Percentiles rank a stretch among this genome's conserved stretches.
Evolutionary conservation across 2,113 vertebrate genomes (phyloP).

Genomic region (Brevimyrus niger): DNA sequence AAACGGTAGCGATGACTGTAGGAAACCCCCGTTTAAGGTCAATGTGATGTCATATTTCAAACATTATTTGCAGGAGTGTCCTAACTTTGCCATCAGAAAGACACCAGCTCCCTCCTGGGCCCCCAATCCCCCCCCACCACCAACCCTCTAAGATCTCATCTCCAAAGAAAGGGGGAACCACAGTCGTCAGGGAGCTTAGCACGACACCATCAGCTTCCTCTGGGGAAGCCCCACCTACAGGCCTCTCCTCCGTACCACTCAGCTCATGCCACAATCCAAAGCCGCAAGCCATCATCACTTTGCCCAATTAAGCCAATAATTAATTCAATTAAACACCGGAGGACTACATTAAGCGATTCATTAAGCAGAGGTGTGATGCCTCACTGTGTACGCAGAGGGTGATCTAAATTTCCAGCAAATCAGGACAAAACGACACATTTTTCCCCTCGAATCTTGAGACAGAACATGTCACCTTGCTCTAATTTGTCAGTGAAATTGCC

Average conservation of each 20-base stretch:
- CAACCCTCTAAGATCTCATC: not conserved
- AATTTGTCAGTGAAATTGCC: slow-evolving; percentile 36
- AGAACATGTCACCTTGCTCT: slow-evolving; percentile 41
- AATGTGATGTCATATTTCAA: not conserved
- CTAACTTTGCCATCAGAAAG: not conserved
- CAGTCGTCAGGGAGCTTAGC: not conserved
- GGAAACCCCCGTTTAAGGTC: not conserved
- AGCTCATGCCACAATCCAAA: slow-evolving; percentile 32
- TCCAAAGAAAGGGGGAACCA: not conserved
- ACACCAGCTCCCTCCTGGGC: not conserved
- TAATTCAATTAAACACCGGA: slow-evolving; percentile 47
- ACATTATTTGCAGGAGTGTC: not conserved
- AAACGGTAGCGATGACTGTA: not conserved
- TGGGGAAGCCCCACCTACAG: slow-evolving; percentile 18
- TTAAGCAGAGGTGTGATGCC: slow-evolving; percentile 36
- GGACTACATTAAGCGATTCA: slow-evolving; percentile 43
- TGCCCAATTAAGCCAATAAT: slow-evolving; percentile 48
- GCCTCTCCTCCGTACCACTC: slow-evolving; percentile 25
- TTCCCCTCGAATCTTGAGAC: slow-evolving; percentile 25
- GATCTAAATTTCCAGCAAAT: slow-evolving; percentile 28
- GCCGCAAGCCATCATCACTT: slow-evolving; percentile 45
- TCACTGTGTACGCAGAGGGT: slow-evolving; percentile 7
- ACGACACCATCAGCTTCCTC: slow-evolving; percentile 6
- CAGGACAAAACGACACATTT: slow-evolving; percentile 22
- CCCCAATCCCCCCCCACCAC: not conserved